Evolutionary conservation across 2,797 vertebrate genomes (phyloP).

Genomic region (Micromesistius poutassou): DNA sequence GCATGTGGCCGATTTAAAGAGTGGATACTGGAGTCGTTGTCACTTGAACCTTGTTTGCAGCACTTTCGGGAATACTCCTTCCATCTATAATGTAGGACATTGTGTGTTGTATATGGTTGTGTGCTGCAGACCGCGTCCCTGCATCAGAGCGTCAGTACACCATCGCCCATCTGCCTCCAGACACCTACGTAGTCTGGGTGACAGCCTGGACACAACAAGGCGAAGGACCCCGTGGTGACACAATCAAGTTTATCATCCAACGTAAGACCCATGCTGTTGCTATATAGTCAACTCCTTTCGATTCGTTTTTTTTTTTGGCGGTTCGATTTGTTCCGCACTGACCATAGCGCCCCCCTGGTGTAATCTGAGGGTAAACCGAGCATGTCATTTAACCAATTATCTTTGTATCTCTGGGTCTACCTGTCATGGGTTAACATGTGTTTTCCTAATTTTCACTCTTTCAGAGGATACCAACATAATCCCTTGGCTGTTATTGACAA

Average conservation of each 20-base stretch:
- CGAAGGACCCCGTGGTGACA: slow-evolving; percentile 66
- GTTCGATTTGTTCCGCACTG: background rate
- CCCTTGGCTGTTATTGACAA: background rate
- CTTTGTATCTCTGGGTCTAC: background rate
- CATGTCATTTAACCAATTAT: background rate
- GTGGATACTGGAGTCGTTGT: too few relatives aligned
- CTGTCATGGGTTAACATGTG: background rate
- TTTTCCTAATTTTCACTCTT: slow-evolving; percentile 20
- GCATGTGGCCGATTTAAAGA: too few relatives aligned
- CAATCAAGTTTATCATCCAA: slow-evolving; percentile 45
- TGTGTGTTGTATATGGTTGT: background rate
- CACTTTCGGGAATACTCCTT: background rate
- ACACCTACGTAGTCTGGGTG: slow-evolving; percentile 76
- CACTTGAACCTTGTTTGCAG: too few relatives aligned
- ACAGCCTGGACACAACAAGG: slow-evolving; percentile 77
- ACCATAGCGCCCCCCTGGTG: background rate
- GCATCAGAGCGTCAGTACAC: slow-evolving; percentile 14
- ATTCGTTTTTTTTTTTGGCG: background rate
- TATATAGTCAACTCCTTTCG: slow-evolving; percentile 2
- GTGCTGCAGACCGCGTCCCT: slow-evolving; percentile 32
- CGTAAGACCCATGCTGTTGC: slow-evolving; percentile 39
- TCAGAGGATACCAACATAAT: slow-evolving; percentile 45
- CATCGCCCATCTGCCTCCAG: slow-evolving; percentile 43
- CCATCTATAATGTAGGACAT: background rate
- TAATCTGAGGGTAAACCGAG: background rate